phyloP scores from a whole-genome alignment of 2,888 invertebrate genomes.

The Sphinx pinastri region DNA sequence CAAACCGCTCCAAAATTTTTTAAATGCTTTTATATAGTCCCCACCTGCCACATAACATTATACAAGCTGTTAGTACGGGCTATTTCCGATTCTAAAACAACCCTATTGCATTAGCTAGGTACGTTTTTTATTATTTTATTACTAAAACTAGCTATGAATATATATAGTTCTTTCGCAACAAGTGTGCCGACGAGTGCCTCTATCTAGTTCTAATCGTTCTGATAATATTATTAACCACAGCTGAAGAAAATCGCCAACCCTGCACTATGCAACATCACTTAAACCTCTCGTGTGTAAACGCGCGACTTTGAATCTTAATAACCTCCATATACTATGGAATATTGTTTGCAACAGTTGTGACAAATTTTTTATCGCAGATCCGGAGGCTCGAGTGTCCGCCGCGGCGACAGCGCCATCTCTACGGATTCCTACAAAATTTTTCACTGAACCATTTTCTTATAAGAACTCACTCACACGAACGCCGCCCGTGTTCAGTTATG shows the following conservation, averaged over 20 bases:
- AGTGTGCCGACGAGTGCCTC: conserved; percentile 21
- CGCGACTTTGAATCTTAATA: conserved; percentile 16
- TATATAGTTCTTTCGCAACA: conserved; percentile 17
- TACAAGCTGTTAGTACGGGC: conserved; percentile 1
- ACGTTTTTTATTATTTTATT: conserved; percentile 22
- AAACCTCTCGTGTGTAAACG: conserved; percentile 8
- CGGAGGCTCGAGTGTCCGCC: conserved; percentile 56
- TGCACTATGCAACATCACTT: conserved; percentile 18
- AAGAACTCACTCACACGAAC: conserved; percentile 71
- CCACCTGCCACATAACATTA: conserved; percentile 10
- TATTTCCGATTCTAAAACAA: conserved; percentile 4
- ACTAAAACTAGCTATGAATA: conserved; percentile 11
- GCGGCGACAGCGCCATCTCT: conserved; percentile 78
- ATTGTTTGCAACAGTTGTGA: conserved; percentile 38
- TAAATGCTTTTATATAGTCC: not conserved
- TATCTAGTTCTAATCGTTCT: conserved; percentile 24
- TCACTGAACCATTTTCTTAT: conserved; percentile 82
- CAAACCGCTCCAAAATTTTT: not conserved
- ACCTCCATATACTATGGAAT: conserved; percentile 12
- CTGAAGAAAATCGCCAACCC: conserved; percentile 23
- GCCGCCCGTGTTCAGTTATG: conserved; percentile 47
- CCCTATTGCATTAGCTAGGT: conserved; percentile 1
- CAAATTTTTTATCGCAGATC: conserved; percentile 60
- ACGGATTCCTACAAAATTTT: conserved; percentile 77
- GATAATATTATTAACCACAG: conserved; percentile 22